Conservation (phyloP, 2,797 vertebrate species). For the Coracias cyanogaster region DNA sequence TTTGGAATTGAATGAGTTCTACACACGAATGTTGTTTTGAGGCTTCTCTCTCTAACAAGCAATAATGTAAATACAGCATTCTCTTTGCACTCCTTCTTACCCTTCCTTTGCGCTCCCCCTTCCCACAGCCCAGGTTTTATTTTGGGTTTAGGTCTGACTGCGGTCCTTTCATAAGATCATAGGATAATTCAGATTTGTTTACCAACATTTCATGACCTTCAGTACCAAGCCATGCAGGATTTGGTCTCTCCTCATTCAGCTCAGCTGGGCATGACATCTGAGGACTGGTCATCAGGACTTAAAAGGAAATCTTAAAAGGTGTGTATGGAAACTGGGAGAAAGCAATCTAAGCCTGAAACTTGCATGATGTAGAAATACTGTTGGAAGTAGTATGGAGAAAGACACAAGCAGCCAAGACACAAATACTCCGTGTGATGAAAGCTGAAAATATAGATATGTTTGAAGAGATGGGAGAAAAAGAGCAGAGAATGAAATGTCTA, state of each 20-base stretch:
- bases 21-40: neutral
- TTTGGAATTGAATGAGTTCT: neutral
- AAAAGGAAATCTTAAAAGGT: neutral
- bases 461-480: slow-evolving; percentile 72
- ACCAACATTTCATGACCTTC: neutral
- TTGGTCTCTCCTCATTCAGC: neutral
- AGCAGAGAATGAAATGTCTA: slow-evolving; percentile 66
- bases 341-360: neutral
- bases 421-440: slow-evolving; percentile 71
- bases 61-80: neutral
- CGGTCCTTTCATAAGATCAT: neutral
- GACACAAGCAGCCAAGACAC: slow-evolving; percentile 66
- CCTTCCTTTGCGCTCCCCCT: fast-evolving
- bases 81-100: neutral
- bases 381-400: slow-evolving; percentile 71
- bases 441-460: slow-evolving; percentile 75
- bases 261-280: neutral
- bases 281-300: neutral
- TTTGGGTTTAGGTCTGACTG: neutral
- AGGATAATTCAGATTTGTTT: neutral
- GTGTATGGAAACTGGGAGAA: neutral
- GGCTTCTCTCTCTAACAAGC: neutral
- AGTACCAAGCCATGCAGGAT: neutral
- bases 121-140: neutral
- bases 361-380: slow-evolving; percentile 71